phyloP scores from a whole-genome alignment of 2,888 invertebrate species.

The Latrodectus elegans region DNA sequence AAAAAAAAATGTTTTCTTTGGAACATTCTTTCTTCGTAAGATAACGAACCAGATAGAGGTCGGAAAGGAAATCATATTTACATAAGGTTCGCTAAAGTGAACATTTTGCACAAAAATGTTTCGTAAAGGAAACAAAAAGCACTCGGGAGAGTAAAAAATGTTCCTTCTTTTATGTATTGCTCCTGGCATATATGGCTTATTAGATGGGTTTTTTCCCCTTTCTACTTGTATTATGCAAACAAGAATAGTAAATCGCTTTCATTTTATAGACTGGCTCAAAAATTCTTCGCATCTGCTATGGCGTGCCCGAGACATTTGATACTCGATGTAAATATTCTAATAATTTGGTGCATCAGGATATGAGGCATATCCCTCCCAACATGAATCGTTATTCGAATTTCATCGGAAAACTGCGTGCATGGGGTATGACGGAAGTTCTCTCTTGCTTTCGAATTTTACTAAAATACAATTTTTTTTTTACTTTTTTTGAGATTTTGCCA shows the following conservation, averaged over 20 bases:
- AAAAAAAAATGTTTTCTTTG: slow-evolving; percentile 1
- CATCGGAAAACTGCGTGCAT: neutral
- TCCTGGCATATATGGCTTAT: slow-evolving; percentile 30
- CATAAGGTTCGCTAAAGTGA: slow-evolving; percentile 30
- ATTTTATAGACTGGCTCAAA: slow-evolving; percentile 26
- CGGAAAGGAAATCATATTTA: slow-evolving; percentile 24
- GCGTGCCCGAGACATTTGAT: slow-evolving; percentile 32
- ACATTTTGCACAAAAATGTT: slow-evolving; percentile 7
- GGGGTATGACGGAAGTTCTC: neutral
- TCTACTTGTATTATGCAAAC: slow-evolving; percentile 46
- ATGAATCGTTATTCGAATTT: slow-evolving; percentile 28
- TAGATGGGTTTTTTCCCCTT: slow-evolving; percentile 41
- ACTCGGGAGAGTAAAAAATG: neutral
- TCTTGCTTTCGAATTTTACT: slow-evolving; percentile 26
- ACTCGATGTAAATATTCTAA: slow-evolving; percentile 25
- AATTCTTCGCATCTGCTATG: slow-evolving; percentile 25
- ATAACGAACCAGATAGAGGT: slow-evolving; percentile 31
- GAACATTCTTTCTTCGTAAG: slow-evolving; percentile 11
- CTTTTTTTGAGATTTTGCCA: slow-evolving; percentile 38
- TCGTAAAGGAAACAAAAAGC: slow-evolving; percentile 16
- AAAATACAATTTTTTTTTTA: slow-evolving; percentile 14
- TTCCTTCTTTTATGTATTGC: slow-evolving; percentile 19
- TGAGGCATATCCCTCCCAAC: slow-evolving; percentile 9
- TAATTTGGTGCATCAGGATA: neutral
- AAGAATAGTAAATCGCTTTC: slow-evolving; percentile 35